Evolutionary conservation across 2,888 invertebrate genomes (phyloP).

Genomic region (Boloria selene): DNA sequence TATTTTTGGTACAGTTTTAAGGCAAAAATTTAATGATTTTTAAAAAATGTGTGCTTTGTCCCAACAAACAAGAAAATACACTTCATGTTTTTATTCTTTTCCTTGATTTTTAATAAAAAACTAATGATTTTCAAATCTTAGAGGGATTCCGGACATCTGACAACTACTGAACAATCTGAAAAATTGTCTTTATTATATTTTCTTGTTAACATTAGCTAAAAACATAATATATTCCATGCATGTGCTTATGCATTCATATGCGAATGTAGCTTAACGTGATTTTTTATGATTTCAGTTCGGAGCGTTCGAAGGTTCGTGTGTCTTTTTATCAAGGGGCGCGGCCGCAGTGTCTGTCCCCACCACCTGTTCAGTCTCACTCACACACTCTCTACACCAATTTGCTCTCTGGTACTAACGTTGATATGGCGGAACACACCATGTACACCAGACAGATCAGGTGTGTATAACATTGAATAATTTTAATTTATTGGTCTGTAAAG

Average conservation of each 20-base stretch:
- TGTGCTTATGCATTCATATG: not conserved
- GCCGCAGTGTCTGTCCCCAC: conserved; percentile 86
- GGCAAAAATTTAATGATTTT: too few species aligned
- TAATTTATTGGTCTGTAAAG: too few species aligned
- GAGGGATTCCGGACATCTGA: too few species aligned
- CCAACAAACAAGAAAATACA: too few species aligned
- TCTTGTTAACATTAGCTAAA: not conserved
- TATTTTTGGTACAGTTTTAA: too few species aligned
- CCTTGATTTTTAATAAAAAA: too few species aligned
- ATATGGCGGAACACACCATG: conserved; percentile 73
- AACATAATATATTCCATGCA: not conserved
- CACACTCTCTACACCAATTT: conserved; percentile 70
- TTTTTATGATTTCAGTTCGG: conserved; percentile 83
- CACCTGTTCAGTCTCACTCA: conserved; percentile 77
- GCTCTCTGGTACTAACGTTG: conserved; percentile 71
- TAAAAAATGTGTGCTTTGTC: too few species aligned
- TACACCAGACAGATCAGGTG: conserved; percentile 87
- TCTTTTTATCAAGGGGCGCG: conserved; percentile 92
- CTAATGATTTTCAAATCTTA: too few species aligned
- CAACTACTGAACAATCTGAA: too few species aligned
- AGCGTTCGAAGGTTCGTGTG: conserved; percentile 90
- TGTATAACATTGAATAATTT: too few species aligned
- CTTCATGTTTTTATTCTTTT: too few species aligned
- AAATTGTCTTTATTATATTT: not conserved
- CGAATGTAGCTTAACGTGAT: not conserved